Conservation (phyloP, 2,113 vertebrate species). For the Bostrychus sinensis region DNA sequence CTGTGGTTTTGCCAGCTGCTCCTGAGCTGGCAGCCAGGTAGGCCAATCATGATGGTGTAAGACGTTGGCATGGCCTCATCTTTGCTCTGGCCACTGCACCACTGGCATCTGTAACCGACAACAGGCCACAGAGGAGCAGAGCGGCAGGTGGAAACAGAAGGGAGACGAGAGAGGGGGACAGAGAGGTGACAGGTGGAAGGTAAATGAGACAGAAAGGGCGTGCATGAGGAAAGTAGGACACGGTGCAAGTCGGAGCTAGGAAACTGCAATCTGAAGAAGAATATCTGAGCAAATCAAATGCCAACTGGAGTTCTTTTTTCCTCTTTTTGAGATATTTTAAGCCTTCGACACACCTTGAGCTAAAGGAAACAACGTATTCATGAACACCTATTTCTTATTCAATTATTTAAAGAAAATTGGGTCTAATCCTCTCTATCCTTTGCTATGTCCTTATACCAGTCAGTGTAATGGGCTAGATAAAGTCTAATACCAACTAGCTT, state of each 20-base stretch:
- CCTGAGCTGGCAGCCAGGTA: slow-evolving; percentile 42
- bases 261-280: slow-evolving; percentile 8
- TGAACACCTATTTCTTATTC: slow-evolving; percentile 20
- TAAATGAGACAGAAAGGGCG: slow-evolving; percentile 48
- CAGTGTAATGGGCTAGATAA: slow-evolving; percentile 52
- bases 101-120: slow-evolving; percentile 36
- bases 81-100: slow-evolving; percentile 30
- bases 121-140: slow-evolving; percentile 20
- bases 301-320: not conserved
- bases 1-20: slow-evolving; percentile 49
- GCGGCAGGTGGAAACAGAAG: slow-evolving; percentile 14
- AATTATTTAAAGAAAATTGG: slow-evolving; percentile 40
- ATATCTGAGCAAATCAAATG: slow-evolving; percentile 27
- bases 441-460: slow-evolving; percentile 34
- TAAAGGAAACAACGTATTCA: slow-evolving; percentile 31
- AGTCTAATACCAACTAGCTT: slow-evolving; percentile 30
- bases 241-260: slow-evolving; percentile 10
- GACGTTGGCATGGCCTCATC: slow-evolving; percentile 33
- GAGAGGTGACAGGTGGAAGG: slow-evolving; percentile 28
- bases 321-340: slow-evolving; percentile 6
- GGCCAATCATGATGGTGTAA: slow-evolving; percentile 49
- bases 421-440: slow-evolving; percentile 42
- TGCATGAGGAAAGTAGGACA: slow-evolving; percentile 16
- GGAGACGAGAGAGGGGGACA: slow-evolving; percentile 14
- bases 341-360: slow-evolving; percentile 17